A percentile compares a stretch with the other conserved stretches of the same genome.
phyloP scores from a whole-genome alignment of 2,113 vertebrate genomes.

The Jacana jacana region DNA sequence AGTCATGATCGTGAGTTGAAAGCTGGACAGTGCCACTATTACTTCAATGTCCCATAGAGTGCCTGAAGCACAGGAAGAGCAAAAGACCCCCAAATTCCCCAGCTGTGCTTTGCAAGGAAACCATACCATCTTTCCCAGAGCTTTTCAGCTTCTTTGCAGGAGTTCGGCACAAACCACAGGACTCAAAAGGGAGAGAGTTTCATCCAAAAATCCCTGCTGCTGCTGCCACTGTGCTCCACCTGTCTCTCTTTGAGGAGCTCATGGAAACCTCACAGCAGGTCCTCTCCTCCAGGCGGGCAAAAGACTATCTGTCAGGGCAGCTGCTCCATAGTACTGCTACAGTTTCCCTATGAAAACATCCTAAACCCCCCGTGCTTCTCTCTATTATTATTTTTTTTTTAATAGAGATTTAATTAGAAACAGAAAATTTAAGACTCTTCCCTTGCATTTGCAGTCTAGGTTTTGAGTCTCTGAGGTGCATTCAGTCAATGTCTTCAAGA shows the following conservation, averaged over 20 bases:
- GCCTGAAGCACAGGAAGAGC: not conserved
- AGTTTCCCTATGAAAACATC: not conserved
- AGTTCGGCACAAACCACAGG: not conserved
- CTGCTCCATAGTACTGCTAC: not conserved
- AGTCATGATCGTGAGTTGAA: not conserved
- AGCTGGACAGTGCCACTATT: not conserved
- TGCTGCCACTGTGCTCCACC: fast-evolving
- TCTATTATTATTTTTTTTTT: not conserved
- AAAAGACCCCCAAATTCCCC: not conserved
- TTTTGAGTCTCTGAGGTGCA: not conserved
- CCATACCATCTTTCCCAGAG: not conserved
- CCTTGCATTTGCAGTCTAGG: not conserved
- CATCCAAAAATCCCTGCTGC: not conserved
- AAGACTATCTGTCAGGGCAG: not conserved
- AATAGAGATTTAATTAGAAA: not conserved
- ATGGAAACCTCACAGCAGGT: not conserved
- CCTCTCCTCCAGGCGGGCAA: not conserved
- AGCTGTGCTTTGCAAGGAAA: not conserved
- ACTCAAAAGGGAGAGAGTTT: not conserved
- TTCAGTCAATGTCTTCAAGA: not conserved
- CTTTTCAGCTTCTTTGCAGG: not conserved
- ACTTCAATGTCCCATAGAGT: fast-evolving
- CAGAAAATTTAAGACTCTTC: not conserved
- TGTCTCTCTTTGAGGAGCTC: not conserved
- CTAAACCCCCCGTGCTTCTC: fast-evolving